Evolutionary conservation across 2,797 vertebrate species (phyloP).

Genomic region (Eulemur coronatus): DNA sequence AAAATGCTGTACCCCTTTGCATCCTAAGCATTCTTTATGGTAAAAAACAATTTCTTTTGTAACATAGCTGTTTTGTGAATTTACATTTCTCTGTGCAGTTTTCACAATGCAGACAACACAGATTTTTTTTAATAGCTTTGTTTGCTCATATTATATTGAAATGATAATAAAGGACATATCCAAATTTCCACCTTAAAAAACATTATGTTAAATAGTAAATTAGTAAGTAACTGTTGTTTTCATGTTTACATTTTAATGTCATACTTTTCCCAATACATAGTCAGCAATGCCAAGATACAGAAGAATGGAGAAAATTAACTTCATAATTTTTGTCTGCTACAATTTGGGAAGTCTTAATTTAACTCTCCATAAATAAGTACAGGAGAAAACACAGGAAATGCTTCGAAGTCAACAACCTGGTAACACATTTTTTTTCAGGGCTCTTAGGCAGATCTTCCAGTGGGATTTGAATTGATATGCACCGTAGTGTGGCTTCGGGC

Average conservation of each 20-base stretch:
- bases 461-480: not conserved
- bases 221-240: not conserved
- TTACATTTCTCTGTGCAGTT: not conserved
- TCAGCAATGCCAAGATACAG: not conserved
- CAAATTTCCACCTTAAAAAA: not conserved
- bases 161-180: not conserved
- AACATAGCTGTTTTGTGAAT: not conserved
- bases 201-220: not conserved
- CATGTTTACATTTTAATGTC: not conserved
- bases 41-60: not conserved
- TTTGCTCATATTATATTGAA: not conserved
- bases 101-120: not conserved
- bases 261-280: not conserved
- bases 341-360: not conserved
- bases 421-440: not conserved
- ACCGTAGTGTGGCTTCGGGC: not conserved
- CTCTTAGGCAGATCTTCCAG: not conserved
- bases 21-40: not conserved
- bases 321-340: not conserved
- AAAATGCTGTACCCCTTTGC: not conserved
- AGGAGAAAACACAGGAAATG: conserved; percentile 35
- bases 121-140: not conserved
- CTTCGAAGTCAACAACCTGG: not conserved
- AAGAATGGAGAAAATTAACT: not conserved
- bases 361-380: not conserved